Percentiles rank a stretch among this genome's conserved stretches.
These are phyloP conservation scores for Perca flavescens DNA, from an alignment of 2,113 vertebrate species.

Conservation along the genomic window DNA sequence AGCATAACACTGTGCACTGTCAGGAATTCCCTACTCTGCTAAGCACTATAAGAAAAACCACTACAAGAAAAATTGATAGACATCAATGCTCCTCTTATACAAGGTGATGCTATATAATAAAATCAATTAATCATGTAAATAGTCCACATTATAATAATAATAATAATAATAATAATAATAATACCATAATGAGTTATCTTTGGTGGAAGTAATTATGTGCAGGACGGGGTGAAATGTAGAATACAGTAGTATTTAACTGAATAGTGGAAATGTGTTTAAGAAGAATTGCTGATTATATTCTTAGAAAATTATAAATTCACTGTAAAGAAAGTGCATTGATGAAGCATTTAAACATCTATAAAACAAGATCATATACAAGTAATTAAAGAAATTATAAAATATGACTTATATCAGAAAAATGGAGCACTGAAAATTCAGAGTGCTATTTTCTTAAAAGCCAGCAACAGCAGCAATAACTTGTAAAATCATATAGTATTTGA, in stretches of 20 bases:
- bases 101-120: slow-evolving; percentile 25
- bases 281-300: not conserved
- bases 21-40: slow-evolving; percentile 20
- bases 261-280: slow-evolving; percentile 7
- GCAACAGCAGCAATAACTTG: not conserved
- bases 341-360: not conserved
- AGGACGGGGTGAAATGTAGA: slow-evolving; percentile 21
- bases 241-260: slow-evolving; percentile 9
- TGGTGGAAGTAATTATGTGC: slow-evolving; percentile 24
- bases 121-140: slow-evolving; percentile 33
- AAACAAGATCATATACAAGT: not conserved
- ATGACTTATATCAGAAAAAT: not conserved
- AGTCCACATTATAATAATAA: slow-evolving; percentile 36
- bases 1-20: slow-evolving; percentile 18
- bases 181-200: slow-evolving; percentile 35
- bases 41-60: not conserved
- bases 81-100: slow-evolving; percentile 29
- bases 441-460: not conserved
- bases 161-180: slow-evolving; percentile 9
- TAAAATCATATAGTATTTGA: not conserved
- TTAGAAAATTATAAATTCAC: not conserved
- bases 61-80: slow-evolving; percentile 57
- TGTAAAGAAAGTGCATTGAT: not conserved
- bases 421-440: not conserved
- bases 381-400: not conserved